Percentiles rank a stretch among this genome's conserved stretches.
Conservation (phyloP, 2,797 vertebrate species). For the Myotis findleyi region DNA sequence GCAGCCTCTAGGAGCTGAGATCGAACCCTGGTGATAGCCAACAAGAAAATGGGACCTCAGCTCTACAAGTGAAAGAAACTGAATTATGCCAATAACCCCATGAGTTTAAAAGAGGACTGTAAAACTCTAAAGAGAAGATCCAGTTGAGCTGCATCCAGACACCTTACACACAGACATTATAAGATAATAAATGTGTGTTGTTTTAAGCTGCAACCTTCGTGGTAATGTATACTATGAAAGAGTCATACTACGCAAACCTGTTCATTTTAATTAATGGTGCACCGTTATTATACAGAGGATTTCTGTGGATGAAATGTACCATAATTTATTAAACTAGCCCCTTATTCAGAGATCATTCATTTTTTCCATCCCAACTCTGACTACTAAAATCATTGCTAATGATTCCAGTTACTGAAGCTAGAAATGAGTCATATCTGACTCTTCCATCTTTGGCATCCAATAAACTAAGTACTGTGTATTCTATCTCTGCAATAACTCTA, state of each 20-base stretch:
- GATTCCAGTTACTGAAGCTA: not conserved
- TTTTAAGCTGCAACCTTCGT: not conserved
- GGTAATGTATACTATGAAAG: not conserved
- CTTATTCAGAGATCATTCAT: conserved; percentile 3
- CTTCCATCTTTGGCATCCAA: not conserved
- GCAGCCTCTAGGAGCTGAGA: not conserved
- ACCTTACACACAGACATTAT: not conserved
- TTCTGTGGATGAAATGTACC: not conserved
- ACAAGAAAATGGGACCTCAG: not conserved
- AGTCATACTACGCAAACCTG: not conserved
- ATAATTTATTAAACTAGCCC: not conserved
- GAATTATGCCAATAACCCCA: not conserved
- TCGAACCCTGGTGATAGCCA: not conserved
- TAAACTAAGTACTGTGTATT: not conserved
- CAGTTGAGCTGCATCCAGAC: not conserved
- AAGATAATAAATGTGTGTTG: not conserved
- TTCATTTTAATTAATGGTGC: not conserved
- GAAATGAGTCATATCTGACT: not conserved
- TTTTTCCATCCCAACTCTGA: not conserved
- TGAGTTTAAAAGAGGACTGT: not conserved
- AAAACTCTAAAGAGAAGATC: not conserved
- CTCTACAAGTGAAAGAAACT: not conserved
- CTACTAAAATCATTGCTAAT: not conserved
- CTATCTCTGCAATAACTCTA: not conserved
- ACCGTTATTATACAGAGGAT: not conserved